Evolutionary conservation across 2,888 invertebrate genomes (phyloP), one percentile per base, ranked within the genome.

Genomic region (Polymixis flavicincta): DNA sequence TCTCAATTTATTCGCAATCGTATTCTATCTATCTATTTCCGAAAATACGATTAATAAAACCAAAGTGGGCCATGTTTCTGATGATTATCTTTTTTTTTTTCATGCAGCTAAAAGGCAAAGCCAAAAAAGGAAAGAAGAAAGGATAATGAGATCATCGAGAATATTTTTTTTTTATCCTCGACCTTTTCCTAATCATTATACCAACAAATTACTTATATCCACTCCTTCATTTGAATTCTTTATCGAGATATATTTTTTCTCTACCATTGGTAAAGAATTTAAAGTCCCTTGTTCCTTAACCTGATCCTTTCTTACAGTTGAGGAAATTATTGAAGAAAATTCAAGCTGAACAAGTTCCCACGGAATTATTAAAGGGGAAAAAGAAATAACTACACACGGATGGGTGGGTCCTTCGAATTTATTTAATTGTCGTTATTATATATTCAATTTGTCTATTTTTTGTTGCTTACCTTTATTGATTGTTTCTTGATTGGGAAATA

Each of bases 111-210:
- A 96, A 95, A 91, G 95, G 94, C 85, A 96, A 94, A 88, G 92
- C 90, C 81, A 96, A 94, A 90, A 96, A 95, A 83, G 94, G 93
- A 63, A 96, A 96, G 90, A 96, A 96, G 90, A 96, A 96, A 89
- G 89, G 85, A 17, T 94, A 93, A 92, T 71, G 59, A 11, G 19
- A 69, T 57, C 37, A 57, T 54, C 55, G 59, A 32, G 13, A 28
- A 22, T 6, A 54, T 60, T 63, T 42, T 54, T 72, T n/a, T 77
- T 66, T 76, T 37, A 61, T 48, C 37, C 42, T 71, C 1, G 11
- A 57, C 7, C 45, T n/a, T 61, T 52, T 57, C 14, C 50, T 22
- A 14, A 42, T 42, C 0, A 52, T 64, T 52, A 59, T 48, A 13
- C 65, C 37, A 54, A 25, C 28, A 9, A 11, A 8, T 37, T 17